Conservation (phyloP, 2,888 invertebrate genomes). For the Agrotis exclamationis region DNA sequence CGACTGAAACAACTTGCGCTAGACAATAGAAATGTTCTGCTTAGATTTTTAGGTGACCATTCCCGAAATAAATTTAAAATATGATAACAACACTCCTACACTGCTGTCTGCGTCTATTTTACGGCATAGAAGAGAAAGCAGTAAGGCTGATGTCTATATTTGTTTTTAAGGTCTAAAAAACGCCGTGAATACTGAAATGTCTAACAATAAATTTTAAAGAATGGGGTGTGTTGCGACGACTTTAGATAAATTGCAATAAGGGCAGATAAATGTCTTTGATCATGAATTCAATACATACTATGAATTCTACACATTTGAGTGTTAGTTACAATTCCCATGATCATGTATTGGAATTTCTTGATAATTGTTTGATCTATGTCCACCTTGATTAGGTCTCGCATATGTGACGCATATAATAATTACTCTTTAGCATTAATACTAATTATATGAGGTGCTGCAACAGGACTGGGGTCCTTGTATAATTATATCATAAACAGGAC, state of each 20-base stretch:
- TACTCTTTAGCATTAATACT: conserved; percentile 45
- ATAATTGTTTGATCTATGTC: conserved; percentile 32
- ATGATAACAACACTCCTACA: neutral
- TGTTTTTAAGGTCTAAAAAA: too few species aligned
- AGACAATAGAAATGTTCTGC: conserved; percentile 7
- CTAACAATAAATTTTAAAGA: too few species aligned
- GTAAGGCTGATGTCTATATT: too few species aligned
- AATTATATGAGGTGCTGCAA: conserved; percentile 25
- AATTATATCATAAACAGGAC: conserved; percentile 24
- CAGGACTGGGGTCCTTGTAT: conserved; percentile 20
- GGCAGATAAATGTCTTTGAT: too few species aligned
- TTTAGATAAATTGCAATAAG: too few species aligned
- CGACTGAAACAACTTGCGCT: conserved; percentile 21
- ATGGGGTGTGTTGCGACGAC: too few species aligned
- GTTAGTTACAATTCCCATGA: neutral
- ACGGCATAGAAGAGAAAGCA: too few species aligned
- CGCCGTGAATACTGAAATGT: too few species aligned
- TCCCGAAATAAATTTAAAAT: neutral
- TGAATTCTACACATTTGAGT: too few species aligned
- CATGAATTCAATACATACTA: too few species aligned
- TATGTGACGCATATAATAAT: conserved; percentile 44
- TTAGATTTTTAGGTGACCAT: conserved; percentile 8
- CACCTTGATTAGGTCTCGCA: conserved; percentile 40
- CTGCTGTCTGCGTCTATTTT: too few species aligned
- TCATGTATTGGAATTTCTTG: neutral